These are phyloP conservation scores for Parauchenoglanis punctatus DNA, from an alignment of 2,797 vertebrate species.

Conservation along the genomic window DNA sequence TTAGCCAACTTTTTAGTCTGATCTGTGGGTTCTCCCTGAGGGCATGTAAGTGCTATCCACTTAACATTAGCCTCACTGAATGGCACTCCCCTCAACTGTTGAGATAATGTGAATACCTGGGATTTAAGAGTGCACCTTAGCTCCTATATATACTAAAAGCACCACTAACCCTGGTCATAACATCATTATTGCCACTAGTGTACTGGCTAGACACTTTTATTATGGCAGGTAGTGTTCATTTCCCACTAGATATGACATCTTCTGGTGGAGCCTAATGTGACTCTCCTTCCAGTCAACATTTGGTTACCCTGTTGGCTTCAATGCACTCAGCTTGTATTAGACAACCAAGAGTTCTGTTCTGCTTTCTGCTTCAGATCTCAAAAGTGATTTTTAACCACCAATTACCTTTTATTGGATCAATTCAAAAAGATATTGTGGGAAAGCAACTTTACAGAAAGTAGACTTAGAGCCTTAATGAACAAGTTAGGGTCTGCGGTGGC, in stretches of 20 bases:
- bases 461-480: background rate
- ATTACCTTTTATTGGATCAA: background rate
- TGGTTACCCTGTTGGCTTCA: background rate
- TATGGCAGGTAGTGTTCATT: background rate
- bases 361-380: background rate
- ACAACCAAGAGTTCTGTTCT: background rate
- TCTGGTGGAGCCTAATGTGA: background rate
- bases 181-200: background rate
- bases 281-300: background rate
- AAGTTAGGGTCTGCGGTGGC: background rate
- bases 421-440: background rate
- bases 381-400: background rate
- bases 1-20: conserved; percentile 25
- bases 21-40: conserved; percentile 20
- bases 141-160: background rate
- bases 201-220: background rate
- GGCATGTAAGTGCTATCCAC: conserved; percentile 40
- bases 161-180: background rate
- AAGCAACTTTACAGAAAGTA: background rate
- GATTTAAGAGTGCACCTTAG: background rate
- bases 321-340: background rate
- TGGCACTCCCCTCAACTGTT: conserved; percentile 10
- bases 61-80: conserved; percentile 29
- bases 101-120: background rate
- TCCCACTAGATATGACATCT: background rate